A percentile compares a stretch with the other conserved stretches of the same genome.
Conservation (phyloP, 2,797 vertebrate genomes). For the Urosaurus nigricauda region DNA sequence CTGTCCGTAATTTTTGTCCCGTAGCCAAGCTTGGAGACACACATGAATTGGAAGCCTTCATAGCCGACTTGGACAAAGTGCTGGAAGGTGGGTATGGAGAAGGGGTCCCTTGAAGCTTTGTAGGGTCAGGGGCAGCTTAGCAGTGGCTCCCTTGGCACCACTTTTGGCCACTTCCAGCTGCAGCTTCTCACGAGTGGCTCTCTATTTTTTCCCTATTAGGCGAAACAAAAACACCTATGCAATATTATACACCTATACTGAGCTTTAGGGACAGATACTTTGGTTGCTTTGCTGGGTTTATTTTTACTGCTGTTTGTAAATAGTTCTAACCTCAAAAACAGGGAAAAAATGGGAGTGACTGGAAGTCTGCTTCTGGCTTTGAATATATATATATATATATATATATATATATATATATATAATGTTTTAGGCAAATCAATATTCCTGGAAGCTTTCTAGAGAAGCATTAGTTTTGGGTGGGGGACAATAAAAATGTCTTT, state of each 20-base stretch:
- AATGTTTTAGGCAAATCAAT: too few relatives aligned
- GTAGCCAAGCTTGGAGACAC: conserved; percentile 78
- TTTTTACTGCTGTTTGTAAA: background rate
- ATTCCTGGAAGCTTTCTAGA: too few relatives aligned
- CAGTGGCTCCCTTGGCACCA: fast-evolving
- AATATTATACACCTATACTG: too few relatives aligned
- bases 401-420: too few relatives aligned
- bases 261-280: background rate
- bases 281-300: background rate
- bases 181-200: background rate
- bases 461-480: too few relatives aligned
- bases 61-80: conserved; percentile 72
- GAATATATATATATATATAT: too few relatives aligned
- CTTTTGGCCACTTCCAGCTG: background rate
- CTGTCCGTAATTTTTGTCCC: background rate
- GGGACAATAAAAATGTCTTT: too few relatives aligned
- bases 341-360: too few relatives aligned
- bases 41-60: conserved; percentile 77
- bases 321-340: background rate
- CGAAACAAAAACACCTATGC: too few relatives aligned
- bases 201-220: too few relatives aligned
- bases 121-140: too few relatives aligned
- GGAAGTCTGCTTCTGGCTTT: too few relatives aligned
- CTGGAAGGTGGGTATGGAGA: conserved; percentile 59
- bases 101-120: background rate